These are phyloP conservation scores for Melanotaenia nigrans DNA, from an alignment of 2,797 vertebrate genomes.

Conservation along the genomic window DNA sequence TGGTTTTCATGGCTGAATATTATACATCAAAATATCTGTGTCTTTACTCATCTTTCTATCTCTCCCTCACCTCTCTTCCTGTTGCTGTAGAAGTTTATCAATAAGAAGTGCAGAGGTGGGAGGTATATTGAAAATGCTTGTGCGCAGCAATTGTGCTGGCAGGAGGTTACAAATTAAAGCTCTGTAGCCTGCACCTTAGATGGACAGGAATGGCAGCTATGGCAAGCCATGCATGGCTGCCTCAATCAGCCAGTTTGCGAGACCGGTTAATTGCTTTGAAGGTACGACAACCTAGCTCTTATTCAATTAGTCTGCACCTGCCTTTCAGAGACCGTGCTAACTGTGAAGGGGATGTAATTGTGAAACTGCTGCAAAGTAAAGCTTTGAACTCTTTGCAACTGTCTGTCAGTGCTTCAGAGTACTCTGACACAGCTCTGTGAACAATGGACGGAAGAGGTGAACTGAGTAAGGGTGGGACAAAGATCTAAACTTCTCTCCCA, in stretches of 20 bases:
- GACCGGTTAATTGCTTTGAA: slow-evolving; percentile 81
- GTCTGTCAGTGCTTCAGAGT: slow-evolving; percentile 22
- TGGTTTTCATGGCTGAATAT: neutral
- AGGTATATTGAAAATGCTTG: slow-evolving; percentile 15
- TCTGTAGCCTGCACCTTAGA: slow-evolving; percentile 34
- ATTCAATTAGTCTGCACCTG: slow-evolving; percentile 79
- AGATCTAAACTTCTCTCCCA: neutral
- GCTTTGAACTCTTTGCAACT: neutral
- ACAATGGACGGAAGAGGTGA: neutral
- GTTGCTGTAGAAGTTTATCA: neutral
- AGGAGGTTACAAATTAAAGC: slow-evolving; percentile 46
- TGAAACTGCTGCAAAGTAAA: slow-evolving; percentile 11
- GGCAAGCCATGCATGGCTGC: slow-evolving; percentile 66
- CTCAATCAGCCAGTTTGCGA: slow-evolving; percentile 74
- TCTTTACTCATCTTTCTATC: slow-evolving; percentile 2
- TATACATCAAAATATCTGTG: neutral
- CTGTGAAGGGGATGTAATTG: slow-evolving; percentile 3
- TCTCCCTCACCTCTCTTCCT: neutral
- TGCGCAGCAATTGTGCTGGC: neutral
- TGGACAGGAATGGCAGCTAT: slow-evolving; percentile 44
- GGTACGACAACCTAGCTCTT: slow-evolving; percentile 62
- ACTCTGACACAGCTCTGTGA: slow-evolving; percentile 12
- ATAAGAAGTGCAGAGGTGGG: neutral
- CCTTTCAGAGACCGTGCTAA: slow-evolving; percentile 45
- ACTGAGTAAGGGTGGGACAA: neutral